These are phyloP conservation scores for Intellagama lesueurii DNA, from an alignment of 2,797 vertebrate genomes.

Conservation along the genomic window DNA sequence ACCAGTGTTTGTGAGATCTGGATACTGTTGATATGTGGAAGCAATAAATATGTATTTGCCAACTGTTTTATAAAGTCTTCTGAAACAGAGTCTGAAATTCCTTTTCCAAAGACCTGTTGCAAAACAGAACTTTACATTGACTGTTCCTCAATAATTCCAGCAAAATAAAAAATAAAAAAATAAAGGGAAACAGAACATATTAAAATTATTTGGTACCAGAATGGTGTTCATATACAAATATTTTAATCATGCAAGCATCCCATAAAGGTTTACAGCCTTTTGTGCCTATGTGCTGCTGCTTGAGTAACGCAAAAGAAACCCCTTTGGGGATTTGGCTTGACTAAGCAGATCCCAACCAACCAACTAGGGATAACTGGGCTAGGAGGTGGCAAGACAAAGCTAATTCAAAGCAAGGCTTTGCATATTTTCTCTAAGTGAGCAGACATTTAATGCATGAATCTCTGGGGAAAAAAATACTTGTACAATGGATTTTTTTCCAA, in stretches of 20 bases:
- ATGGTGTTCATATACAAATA: not conserved
- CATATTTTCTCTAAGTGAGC: not conserved
- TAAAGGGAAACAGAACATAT: constrained; percentile 1
- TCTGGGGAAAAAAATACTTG: not conserved
- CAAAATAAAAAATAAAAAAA: not conserved
- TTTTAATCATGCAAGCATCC: not conserved
- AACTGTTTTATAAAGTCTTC: constrained; percentile 84
- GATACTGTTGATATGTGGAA: constrained; percentile 93
- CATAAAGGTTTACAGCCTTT: not conserved
- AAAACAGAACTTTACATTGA: constrained; percentile 14
- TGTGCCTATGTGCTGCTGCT: not conserved
- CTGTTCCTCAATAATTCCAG: constrained; percentile 3
- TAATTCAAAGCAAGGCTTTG: not conserved
- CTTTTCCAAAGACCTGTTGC: constrained; percentile 90
- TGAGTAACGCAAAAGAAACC: not conserved
- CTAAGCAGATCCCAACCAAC: not conserved
- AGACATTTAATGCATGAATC: not conserved
- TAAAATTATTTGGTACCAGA: not conserved
- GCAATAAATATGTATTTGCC: constrained; percentile 82
- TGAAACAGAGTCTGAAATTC: constrained; percentile 78
- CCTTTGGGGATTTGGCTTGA: not conserved
- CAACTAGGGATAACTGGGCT: not conserved
- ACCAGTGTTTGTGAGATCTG: constrained; percentile 94
- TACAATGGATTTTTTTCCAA: not conserved
- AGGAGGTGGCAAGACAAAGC: not conserved